Evolutionary conservation across 2,888 invertebrate species (phyloP), one percentile per base, ranked within the genome.

Genomic region (Drosophila mimica): DNA sequence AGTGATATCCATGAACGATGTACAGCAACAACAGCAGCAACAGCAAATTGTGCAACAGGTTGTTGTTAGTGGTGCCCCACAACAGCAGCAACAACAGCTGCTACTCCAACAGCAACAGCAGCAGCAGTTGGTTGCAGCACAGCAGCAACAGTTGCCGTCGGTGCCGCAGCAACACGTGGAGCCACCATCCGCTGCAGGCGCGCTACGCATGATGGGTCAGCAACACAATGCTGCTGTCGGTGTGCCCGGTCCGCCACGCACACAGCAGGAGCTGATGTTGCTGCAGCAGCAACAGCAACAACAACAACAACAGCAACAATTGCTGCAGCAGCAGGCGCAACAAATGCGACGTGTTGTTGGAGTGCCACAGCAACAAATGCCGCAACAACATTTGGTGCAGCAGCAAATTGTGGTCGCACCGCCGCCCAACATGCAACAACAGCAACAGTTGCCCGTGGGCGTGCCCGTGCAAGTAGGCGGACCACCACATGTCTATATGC

Each of bases 121-220:
- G 20, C 79, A 79, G 36, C 89, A 90, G 15, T 61, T 87, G 65
- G 76, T 74, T 54, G 59, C 49, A 3, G 53, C 60, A 13, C 81
- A 83, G 25, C 84, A 84, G 40, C 88, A 88, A 40, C 82, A 88
- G 40, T 58, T 82, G 61, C 79, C 77, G 4, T 38, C 65, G 8
- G 66, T 53, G 48, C 64, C 36, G 4, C 90, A 91, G 58, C 89
- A 84, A 58, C 88, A 83, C 74, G 90, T 82, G 20, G 87, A 87
- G 15, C 74, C 89, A 7, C 95, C 95, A 15, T 95, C 96, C 6
- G 96, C 96, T 36, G 96, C 96, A 3, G 96, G 96, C 7, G 96
- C 96, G 0, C 92, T 96, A 30, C 95, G 97, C 76, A 93, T 97
- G 89, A 97, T 97, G 97, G 97, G 97, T 2, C 97, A 97, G 7